A percentile compares a stretch with the other conserved stretches of the same genome.
Conservation (phyloP, 2,113 vertebrate species). For the Oceanites oceanicus region DNA sequence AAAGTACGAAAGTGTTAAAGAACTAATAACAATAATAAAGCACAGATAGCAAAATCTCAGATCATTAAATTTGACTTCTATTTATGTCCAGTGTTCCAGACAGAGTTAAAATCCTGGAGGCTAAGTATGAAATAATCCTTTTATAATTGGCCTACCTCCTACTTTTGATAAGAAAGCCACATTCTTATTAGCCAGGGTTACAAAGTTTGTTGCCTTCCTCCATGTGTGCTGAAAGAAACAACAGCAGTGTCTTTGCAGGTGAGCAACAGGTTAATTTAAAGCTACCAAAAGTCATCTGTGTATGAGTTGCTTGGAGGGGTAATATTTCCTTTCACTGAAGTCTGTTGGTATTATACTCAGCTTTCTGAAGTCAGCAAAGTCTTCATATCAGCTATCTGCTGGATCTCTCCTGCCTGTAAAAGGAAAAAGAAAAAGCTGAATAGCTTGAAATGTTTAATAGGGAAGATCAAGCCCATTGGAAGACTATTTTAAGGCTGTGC, state of each 20-base stretch:
- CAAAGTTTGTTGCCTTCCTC: conserved; percentile 77
- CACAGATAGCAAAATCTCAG: conserved; percentile 53
- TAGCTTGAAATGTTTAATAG: background rate
- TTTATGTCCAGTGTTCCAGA: conserved; percentile 56
- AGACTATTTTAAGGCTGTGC: background rate
- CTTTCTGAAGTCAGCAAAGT: conserved; percentile 13
- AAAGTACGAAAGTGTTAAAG: conserved; percentile 38
- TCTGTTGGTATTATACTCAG: background rate
- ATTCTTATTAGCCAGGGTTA: conserved; percentile 75
- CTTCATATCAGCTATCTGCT: conserved; percentile 40
- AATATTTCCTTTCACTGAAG: conserved; percentile 2
- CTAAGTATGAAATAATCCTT: conserved; percentile 71
- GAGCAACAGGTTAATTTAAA: conserved; percentile 70
- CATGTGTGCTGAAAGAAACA: conserved; percentile 65
- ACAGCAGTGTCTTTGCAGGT: conserved; percentile 53
- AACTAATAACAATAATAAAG: conserved; percentile 46
- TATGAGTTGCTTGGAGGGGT: background rate
- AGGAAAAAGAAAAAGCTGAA: conserved; percentile 45
- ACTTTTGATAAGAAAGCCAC: conserved; percentile 60
- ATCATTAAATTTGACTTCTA: conserved; percentile 59
- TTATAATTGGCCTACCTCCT: conserved; percentile 70
- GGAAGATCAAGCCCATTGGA: background rate
- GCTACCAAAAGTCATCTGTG: background rate
- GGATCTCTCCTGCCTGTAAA: conserved; percentile 45
- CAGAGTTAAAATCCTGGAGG: conserved; percentile 16